Conservation (phyloP, 2,113 vertebrate genomes). For the Synchiropus splendidus region DNA sequence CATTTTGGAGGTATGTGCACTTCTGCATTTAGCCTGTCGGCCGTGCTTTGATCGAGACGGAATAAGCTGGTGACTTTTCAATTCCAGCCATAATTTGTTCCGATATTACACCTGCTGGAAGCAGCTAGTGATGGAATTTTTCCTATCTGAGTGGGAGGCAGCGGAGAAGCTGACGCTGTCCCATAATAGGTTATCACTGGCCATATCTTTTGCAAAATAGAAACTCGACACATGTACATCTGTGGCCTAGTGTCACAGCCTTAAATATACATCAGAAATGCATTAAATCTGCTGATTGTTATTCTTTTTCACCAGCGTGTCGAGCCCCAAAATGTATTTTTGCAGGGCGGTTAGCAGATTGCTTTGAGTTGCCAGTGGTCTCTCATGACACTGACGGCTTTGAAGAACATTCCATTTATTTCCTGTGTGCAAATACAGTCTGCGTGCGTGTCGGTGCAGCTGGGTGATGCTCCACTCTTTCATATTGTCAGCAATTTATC, state of each 20-base stretch:
- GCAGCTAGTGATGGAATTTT: slow-evolving; percentile 94
- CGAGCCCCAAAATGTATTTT: slow-evolving; percentile 75
- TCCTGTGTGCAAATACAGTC: slow-evolving; percentile 43
- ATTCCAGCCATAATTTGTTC: slow-evolving; percentile 99
- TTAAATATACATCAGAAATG: slow-evolving; percentile 99
- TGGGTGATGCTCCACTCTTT: slow-evolving; percentile 35
- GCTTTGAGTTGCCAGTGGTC: slow-evolving; percentile 79
- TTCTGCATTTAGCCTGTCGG: slow-evolving; percentile 90
- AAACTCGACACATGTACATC: slow-evolving; percentile 97
- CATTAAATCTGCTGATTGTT: slow-evolving; percentile 94
- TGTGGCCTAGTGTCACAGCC: slow-evolving; percentile 89
- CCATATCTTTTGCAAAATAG: slow-evolving; percentile 96
- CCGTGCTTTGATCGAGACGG: slow-evolving; percentile 96
- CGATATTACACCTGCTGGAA: slow-evolving; percentile 87
- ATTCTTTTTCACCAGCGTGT: slow-evolving; percentile 87
- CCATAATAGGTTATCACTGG: slow-evolving; percentile 91
- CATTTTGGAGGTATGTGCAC: slow-evolving; percentile 80
- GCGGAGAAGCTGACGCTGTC: slow-evolving; percentile 75
- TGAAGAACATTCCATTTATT: slow-evolving; percentile 57
- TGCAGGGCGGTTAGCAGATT: slow-evolving; percentile 78
- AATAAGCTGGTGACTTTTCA: slow-evolving; percentile 99
- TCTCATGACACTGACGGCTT: slow-evolving; percentile 69
- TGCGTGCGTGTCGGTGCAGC: slow-evolving; percentile 14
- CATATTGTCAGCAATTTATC: slow-evolving; percentile 47
- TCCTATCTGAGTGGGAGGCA: slow-evolving; percentile 69